These are phyloP conservation scores for Cephus rjabovi DNA, from an alignment of 2,888 invertebrate genomes.

Conservation along the genomic window DNA sequence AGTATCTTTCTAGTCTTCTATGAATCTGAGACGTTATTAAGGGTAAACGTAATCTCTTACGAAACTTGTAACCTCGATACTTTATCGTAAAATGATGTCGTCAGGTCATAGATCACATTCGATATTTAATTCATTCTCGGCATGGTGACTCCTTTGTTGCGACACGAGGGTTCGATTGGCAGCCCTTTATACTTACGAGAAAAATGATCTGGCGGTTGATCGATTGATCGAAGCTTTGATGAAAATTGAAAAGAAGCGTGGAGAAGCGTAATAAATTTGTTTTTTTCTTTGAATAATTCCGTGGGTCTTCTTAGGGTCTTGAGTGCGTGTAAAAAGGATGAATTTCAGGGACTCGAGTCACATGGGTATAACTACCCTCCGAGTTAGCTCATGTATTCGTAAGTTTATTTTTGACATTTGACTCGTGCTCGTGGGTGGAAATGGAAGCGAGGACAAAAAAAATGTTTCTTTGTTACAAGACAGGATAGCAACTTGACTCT, in stretches of 20 bases:
- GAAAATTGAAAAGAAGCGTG: too few relatives aligned
- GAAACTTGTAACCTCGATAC: conserved; percentile 48
- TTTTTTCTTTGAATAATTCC: not conserved
- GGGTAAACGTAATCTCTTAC: conserved; percentile 48
- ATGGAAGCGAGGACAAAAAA: not conserved
- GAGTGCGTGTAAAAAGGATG: not conserved
- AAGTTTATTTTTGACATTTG: conserved; percentile 1
- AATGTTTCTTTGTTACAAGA: not conserved
- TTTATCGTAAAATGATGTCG: conserved; percentile 35
- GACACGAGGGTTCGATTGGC: not conserved
- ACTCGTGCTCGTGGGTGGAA: not conserved
- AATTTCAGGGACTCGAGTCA: not conserved
- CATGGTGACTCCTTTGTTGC: not conserved
- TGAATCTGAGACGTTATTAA: conserved; percentile 20
- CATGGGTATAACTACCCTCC: not conserved
- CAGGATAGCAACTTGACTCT: not conserved
- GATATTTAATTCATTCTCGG: not conserved
- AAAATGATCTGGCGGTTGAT: too few relatives aligned
- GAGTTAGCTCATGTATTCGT: not conserved
- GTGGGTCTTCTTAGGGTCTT: not conserved
- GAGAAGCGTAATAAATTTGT: not conserved
- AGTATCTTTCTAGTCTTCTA: conserved; percentile 29
- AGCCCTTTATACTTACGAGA: not conserved
- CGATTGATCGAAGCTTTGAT: too few relatives aligned
- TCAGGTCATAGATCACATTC: not conserved